A percentile compares a stretch with the other conserved stretches of the same genome.
Evolutionary conservation across 2,888 invertebrate species (phyloP).

Genomic region (Linnaemya tessellans): DNA sequence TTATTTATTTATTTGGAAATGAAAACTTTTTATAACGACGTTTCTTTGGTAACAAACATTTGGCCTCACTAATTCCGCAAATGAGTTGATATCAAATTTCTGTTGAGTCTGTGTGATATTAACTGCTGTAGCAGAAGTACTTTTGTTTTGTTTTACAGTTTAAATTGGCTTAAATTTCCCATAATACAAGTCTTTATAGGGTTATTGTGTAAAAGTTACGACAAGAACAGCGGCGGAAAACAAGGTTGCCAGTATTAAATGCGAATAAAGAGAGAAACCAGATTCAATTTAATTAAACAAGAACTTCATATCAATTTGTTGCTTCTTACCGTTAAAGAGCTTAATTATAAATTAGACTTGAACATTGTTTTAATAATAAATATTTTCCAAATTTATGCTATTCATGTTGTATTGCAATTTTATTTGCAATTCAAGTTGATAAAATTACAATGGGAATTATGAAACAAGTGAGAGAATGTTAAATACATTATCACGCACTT

Average conservation of each 20-base stretch:
- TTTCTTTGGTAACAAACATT: background rate
- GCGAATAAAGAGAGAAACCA: slow-evolving; percentile 36
- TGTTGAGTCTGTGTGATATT: slow-evolving; percentile 58
- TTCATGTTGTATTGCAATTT: slow-evolving; percentile 15
- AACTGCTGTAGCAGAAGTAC: slow-evolving; percentile 56
- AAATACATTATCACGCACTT: background rate
- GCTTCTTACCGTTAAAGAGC: slow-evolving; percentile 39
- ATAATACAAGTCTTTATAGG: slow-evolving; percentile 39
- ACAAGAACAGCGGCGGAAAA: slow-evolving; percentile 31
- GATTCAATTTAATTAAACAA: background rate
- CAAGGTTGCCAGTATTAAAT: slow-evolving; percentile 60
- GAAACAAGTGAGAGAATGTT: background rate
- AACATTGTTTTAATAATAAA: background rate
- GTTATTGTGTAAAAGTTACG: slow-evolving; percentile 50
- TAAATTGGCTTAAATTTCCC: slow-evolving; percentile 65
- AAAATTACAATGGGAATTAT: background rate
- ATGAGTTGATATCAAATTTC: slow-evolving; percentile 74
- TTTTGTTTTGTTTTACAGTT: slow-evolving; percentile 60
- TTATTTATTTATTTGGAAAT: too few relatives aligned
- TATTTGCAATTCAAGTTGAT: background rate
- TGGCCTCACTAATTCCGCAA: slow-evolving; percentile 11
- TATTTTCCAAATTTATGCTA: slow-evolving; percentile 9
- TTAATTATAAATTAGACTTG: slow-evolving; percentile 2
- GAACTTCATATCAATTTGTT: slow-evolving; percentile 17
- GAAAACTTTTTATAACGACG: background rate